These are phyloP conservation scores for Onychostruthus taczanowskii DNA, from an alignment of 2,113 vertebrate species.

Conservation along the genomic window DNA sequence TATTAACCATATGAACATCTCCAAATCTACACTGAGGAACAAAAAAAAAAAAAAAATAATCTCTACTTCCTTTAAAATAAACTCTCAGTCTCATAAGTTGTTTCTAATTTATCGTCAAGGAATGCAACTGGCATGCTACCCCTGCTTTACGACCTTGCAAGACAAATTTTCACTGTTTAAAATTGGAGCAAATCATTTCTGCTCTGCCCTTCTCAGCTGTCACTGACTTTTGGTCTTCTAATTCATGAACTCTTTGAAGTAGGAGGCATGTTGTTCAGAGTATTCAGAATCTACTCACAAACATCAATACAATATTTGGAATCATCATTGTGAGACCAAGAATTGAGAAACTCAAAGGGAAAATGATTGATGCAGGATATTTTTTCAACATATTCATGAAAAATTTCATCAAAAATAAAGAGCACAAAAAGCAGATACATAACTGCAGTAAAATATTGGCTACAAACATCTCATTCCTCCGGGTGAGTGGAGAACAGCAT, in stretches of 20 bases:
- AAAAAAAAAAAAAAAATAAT: background rate
- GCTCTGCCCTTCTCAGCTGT: background rate
- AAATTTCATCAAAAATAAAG: background rate
- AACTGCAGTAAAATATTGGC: background rate
- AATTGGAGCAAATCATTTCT: background rate
- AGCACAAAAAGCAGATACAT: background rate
- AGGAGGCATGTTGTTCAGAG: background rate
- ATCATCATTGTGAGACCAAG: background rate
- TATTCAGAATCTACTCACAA: background rate
- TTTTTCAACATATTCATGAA: background rate
- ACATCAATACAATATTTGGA: background rate
- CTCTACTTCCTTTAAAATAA: background rate
- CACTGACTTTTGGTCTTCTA: background rate
- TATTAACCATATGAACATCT: background rate
- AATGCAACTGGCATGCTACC: background rate
- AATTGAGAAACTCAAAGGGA: background rate
- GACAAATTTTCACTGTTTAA: background rate
- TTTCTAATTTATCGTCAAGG: background rate
- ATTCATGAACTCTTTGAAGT: background rate
- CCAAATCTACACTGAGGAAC: background rate
- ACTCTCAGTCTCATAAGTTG: background rate
- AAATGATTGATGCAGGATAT: background rate
- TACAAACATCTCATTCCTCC: background rate
- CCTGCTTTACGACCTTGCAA: background rate
- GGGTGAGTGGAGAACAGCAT: background rate